Conservation (phyloP, 2,888 invertebrate genomes). For the Spilarctia lutea region DNA sequence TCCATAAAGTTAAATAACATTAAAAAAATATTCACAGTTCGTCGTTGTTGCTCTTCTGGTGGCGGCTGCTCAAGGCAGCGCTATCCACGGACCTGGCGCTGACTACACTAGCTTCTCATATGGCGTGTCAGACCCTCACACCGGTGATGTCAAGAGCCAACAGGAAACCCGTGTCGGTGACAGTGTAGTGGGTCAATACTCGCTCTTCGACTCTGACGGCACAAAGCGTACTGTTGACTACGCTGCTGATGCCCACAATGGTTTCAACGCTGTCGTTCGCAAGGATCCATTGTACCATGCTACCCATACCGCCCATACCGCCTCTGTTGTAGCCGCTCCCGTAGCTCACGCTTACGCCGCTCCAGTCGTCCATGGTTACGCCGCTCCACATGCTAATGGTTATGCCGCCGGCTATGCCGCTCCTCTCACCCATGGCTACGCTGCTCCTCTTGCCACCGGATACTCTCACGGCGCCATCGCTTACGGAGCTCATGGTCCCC, state of each 20-base stretch:
- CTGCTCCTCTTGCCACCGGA: conserved; percentile 54
- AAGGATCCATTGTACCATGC: conserved; percentile 72
- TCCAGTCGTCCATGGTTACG: conserved; percentile 52
- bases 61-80: conserved; percentile 75
- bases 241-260: conserved; percentile 82
- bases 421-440: conserved; percentile 52
- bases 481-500: conserved; percentile 31
- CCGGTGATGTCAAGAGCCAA: conserved; percentile 84
- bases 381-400: conserved; percentile 36
- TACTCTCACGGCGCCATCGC: conserved; percentile 46
- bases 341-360: conserved; percentile 33
- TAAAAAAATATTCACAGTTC: conserved; percentile 73
- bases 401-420: conserved; percentile 49
- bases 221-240: conserved; percentile 88
- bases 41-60: conserved; percentile 76
- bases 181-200: conserved; percentile 85
- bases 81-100: conserved; percentile 63
- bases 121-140: conserved; percentile 78
- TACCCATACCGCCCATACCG: too few relatives aligned
- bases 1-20: background rate
- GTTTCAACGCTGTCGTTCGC: conserved; percentile 85
- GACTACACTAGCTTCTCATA: conserved; percentile 80
- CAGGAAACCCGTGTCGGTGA: conserved; percentile 88
- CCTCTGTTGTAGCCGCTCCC: too few relatives aligned
- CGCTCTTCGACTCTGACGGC: conserved; percentile 86